These are phyloP conservation scores for Drosophila paranaensis DNA, from an alignment of 2,888 invertebrate species.

Conservation along the genomic window DNA sequence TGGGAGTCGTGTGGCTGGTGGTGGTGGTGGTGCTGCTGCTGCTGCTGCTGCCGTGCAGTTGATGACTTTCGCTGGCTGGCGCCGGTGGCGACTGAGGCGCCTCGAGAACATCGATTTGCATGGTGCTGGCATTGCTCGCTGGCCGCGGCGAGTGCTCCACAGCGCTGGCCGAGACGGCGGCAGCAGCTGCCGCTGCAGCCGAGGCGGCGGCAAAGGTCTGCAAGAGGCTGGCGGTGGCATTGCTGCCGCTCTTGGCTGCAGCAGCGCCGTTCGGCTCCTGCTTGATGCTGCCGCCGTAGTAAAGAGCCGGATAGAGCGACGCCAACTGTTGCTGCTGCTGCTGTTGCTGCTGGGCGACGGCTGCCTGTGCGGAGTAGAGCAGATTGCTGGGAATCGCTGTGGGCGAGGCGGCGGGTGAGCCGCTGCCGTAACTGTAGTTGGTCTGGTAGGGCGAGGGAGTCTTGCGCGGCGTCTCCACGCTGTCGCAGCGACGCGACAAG, in stretches of 20 bases:
- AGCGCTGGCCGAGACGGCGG: slow-evolving; percentile 40
- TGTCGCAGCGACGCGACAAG: slow-evolving; percentile 84
- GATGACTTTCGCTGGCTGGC: slow-evolving; percentile 7
- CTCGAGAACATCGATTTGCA: slow-evolving; percentile 65
- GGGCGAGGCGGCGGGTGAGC: slow-evolving; percentile 76
- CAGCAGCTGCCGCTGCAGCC: slow-evolving; percentile 34
- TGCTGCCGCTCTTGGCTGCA: slow-evolving; percentile 32
- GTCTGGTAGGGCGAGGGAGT: slow-evolving; percentile 84
- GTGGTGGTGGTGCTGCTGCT: slow-evolving; percentile 35
- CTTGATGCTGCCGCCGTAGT: slow-evolving; percentile 65
- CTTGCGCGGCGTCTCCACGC: slow-evolving; percentile 80
- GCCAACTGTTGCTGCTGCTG: slow-evolving; percentile 60
- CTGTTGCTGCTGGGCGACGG: slow-evolving; percentile 53
- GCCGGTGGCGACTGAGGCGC: slow-evolving; percentile 52
- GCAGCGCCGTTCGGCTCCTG: slow-evolving; percentile 55
- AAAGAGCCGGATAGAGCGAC: slow-evolving; percentile 71
- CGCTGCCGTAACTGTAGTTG: slow-evolving; percentile 79
- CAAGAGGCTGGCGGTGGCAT: slow-evolving; percentile 38
- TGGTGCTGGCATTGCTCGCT: slow-evolving; percentile 62
- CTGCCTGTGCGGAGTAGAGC: slow-evolving; percentile 52
- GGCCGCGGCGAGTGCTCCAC: slow-evolving; percentile 41
- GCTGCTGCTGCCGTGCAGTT: slow-evolving; percentile 13
- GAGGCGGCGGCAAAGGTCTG: slow-evolving; percentile 52
- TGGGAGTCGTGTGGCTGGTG: slow-evolving; percentile 38
- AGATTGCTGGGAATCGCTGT: slow-evolving; percentile 60